These are phyloP conservation scores for Operophtera brumata DNA, from an alignment of 2,888 invertebrate genomes.

Conservation along the genomic window DNA sequence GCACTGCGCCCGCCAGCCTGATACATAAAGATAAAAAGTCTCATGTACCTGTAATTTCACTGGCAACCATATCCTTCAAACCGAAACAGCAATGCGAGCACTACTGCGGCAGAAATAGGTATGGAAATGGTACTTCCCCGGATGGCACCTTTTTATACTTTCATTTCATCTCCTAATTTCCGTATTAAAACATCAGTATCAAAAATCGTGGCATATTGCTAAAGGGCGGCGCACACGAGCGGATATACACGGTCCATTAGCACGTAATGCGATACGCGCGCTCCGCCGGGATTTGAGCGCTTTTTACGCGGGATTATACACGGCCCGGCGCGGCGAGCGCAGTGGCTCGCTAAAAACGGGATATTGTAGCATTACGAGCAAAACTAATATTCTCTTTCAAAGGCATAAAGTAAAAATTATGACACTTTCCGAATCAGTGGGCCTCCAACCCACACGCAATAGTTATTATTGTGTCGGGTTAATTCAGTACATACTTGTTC, in stretches of 20 bases:
- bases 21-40: not conserved
- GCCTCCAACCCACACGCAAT: too few species aligned
- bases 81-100: too few species aligned
- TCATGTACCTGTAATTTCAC: too few species aligned
- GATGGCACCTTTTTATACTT: too few species aligned
- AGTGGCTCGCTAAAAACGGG: too few species aligned
- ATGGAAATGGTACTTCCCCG: too few species aligned
- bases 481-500: not conserved
- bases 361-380: not conserved
- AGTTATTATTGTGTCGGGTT: too few species aligned
- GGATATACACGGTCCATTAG: constrained; percentile 39
- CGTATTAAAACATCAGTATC: constrained; percentile 12
- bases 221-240: constrained; percentile 35
- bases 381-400: too few species aligned
- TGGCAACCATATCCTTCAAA: too few species aligned
- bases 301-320: constrained; percentile 27
- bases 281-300: constrained; percentile 29
- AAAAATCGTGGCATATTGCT: constrained; percentile 22
- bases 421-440: too few species aligned
- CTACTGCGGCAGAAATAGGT: too few species aligned
- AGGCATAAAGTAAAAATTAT: too few species aligned
- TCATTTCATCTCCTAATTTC: not conserved
- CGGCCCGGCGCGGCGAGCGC: constrained; percentile 3
- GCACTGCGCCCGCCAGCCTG: not conserved
- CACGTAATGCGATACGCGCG: constrained; percentile 35